Conservation (phyloP, 2,888 invertebrate species). For the Torymus tubicola region DNA sequence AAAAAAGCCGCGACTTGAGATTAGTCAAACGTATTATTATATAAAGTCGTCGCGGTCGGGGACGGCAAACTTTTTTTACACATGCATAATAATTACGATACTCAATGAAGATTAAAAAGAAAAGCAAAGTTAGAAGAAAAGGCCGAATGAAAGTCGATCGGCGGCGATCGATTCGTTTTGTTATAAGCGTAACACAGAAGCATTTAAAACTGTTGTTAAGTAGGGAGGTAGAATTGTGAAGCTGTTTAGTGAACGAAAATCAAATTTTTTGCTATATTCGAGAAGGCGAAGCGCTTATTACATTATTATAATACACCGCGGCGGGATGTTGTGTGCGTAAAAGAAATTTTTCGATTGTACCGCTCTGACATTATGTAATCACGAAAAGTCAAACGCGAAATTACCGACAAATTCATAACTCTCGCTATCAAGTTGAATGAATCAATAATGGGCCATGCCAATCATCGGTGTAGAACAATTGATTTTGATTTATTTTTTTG, state of each 20-base stretch:
- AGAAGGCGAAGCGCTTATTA: conserved; percentile 4
- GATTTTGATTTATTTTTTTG: conserved; percentile 25
- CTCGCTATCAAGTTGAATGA: neutral
- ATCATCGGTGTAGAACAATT: neutral
- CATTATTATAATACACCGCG: no score
- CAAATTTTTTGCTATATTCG: conserved; percentile 29
- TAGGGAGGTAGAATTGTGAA: conserved; percentile 54
- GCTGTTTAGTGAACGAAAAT: conserved; percentile 59
- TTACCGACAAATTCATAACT: no score
- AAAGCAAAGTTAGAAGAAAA: neutral
- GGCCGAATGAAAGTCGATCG: conserved; percentile 30
- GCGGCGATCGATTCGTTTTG: conserved; percentile 44
- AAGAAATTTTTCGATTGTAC: conserved; percentile 7
- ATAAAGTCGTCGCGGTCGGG: conserved; percentile 8
- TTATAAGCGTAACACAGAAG: conserved; percentile 54
- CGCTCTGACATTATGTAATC: neutral
- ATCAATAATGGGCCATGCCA: conserved; percentile 43
- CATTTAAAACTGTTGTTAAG: conserved; percentile 56
- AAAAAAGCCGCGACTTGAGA: conserved; percentile 47
- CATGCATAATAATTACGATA: conserved; percentile 51
- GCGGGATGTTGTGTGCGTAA: neutral
- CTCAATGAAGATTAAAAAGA: conserved; percentile 24
- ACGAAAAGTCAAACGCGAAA: neutral
- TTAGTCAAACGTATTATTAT: conserved; percentile 54
- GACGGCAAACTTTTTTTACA: conserved; percentile 45